phyloP scores from a whole-genome alignment of 2,113 vertebrate species.

The Callocephalon fimbriatum region DNA sequence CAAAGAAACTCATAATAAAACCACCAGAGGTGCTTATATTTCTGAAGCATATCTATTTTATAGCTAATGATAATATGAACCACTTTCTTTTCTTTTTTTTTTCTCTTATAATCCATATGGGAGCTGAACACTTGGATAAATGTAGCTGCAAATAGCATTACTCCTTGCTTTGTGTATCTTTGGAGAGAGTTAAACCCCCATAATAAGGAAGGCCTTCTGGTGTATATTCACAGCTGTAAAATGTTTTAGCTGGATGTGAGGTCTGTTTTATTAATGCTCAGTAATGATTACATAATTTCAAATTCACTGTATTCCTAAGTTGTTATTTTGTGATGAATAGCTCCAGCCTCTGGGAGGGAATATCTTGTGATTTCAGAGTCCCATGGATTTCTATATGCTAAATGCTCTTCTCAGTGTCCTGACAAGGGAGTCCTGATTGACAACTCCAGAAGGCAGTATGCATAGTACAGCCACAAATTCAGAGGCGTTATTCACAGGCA shows the following conservation, averaged over 20 bases:
- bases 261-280: not conserved
- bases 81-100: not conserved
- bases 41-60: not conserved
- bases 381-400: not conserved
- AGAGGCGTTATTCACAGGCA: not conserved
- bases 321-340: not conserved
- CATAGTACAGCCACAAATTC: not conserved
- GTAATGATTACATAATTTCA: not conserved
- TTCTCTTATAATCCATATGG: not conserved
- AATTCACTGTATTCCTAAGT: not conserved
- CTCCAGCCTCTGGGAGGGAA: rapidly evolving
- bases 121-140: not conserved
- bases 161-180: not conserved
- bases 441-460: not conserved
- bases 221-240: not conserved
- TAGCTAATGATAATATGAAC: not conserved
- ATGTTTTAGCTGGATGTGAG: not conserved
- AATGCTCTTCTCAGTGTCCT: not conserved
- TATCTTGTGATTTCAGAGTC: not conserved
- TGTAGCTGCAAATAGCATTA: not conserved
- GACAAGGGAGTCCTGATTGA: not conserved
- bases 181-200: not conserved
- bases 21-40: not conserved
- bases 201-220: not conserved
- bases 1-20: not conserved